Percentiles rank a stretch among this genome's conserved stretches.
Evolutionary conservation across 2,113 vertebrate species (phyloP).

Genomic region (Chlorodrepanis virens): DNA sequence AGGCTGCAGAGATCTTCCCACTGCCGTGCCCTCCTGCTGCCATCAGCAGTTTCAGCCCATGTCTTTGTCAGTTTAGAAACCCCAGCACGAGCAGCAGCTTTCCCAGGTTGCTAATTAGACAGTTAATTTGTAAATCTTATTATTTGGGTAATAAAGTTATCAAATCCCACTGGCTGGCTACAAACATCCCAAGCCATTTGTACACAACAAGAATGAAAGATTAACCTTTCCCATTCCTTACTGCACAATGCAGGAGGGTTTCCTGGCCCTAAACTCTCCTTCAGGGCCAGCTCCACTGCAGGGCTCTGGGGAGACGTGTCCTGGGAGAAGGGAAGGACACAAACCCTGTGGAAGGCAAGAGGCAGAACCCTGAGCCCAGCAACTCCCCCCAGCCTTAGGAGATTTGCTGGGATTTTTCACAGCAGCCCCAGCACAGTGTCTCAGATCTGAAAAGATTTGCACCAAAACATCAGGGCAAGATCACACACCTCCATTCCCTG

Average conservation of each 20-base stretch:
- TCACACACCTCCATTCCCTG: background rate
- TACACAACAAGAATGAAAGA: background rate
- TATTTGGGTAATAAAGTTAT: constrained; percentile 40
- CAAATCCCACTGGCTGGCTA: background rate
- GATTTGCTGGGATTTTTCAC: background rate
- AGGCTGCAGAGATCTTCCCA: background rate
- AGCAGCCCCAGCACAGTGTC: background rate
- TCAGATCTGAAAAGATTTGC: background rate
- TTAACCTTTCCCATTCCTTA: background rate
- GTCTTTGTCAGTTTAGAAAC: background rate
- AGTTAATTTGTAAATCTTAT: constrained; percentile 48
- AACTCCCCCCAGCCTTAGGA: rapidly evolving
- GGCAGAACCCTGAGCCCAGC: background rate
- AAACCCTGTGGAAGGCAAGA: background rate
- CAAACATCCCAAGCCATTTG: background rate
- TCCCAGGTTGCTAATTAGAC: constrained; percentile 27
- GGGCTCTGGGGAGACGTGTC: background rate
- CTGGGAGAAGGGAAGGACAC: background rate
- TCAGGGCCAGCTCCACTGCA: rapidly evolving
- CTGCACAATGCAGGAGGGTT: background rate
- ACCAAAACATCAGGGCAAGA: background rate
- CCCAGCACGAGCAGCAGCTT: background rate
- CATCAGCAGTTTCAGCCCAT: background rate
- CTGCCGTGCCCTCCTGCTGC: background rate
- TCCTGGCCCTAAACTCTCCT: background rate